Conservation (phyloP, 2,113 vertebrate genomes). For the Corvus hawaiiensis region DNA sequence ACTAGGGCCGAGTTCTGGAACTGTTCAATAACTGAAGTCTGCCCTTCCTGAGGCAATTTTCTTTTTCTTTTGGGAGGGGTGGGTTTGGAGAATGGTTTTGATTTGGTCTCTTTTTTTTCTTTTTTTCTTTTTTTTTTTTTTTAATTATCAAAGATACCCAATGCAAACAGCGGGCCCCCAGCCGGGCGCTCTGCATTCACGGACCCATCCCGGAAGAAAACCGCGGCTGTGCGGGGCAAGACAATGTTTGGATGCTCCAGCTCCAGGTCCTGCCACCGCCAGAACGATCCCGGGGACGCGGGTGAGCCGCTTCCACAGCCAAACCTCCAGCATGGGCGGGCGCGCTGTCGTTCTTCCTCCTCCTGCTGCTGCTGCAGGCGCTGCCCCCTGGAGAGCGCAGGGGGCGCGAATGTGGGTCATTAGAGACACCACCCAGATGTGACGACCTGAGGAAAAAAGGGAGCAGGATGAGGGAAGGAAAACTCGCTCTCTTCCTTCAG, state of each 20-base stretch:
- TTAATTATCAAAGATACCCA: background rate
- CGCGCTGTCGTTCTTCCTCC: background rate
- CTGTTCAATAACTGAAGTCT: background rate
- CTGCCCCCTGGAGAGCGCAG: background rate
- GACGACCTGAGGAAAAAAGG: background rate
- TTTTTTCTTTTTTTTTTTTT: too few relatives aligned
- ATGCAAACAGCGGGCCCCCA: too few relatives aligned
- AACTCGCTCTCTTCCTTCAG: background rate
- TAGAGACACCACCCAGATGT: background rate
- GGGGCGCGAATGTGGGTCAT: background rate
- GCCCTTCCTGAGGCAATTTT: too few relatives aligned
- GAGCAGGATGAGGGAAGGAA: background rate
- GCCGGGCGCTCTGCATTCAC: accelerated
- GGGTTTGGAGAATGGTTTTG: background rate
- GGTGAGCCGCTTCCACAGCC: background rate
- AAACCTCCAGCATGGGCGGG: background rate
- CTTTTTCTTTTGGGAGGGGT: background rate
- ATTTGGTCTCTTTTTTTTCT: background rate
- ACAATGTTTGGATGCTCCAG: background rate
- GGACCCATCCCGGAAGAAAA: background rate
- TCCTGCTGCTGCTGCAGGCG: background rate
- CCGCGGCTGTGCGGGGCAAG: too few relatives aligned
- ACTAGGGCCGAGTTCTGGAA: too few relatives aligned
- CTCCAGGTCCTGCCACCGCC: background rate
- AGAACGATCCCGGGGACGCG: background rate